Conservation (phyloP, 2,797 vertebrate species). For the Melanotaenia maccullochi region DNA sequence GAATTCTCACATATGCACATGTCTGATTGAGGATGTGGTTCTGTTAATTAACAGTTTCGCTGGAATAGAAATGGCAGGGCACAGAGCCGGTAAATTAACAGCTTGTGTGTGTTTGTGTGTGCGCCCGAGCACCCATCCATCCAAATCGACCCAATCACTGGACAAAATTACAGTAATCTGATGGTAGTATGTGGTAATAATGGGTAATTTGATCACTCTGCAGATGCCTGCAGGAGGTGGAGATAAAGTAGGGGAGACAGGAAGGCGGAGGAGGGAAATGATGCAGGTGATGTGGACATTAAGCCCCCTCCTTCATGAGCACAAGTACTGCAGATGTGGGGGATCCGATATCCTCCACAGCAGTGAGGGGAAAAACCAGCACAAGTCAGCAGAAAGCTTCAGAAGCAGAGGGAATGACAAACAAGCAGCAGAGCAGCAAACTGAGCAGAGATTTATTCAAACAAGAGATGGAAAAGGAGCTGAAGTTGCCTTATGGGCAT, state of each 20-base stretch:
- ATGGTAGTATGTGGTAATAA: slow-evolving; percentile 55
- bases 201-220: slow-evolving; percentile 64
- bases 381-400: slow-evolving; percentile 55
- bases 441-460: slow-evolving; percentile 6
- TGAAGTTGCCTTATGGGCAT: background rate
- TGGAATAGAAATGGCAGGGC: slow-evolving; percentile 9
- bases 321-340: slow-evolving; percentile 38
- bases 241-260: background rate
- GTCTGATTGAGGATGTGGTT: background rate
- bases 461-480: background rate
- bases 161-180: slow-evolving; percentile 70
- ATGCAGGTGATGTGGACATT: slow-evolving; percentile 55
- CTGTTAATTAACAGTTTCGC: slow-evolving; percentile 24
- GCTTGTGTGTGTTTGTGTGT: slow-evolving; percentile 12
- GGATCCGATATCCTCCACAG: slow-evolving; percentile 45
- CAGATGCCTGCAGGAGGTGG: slow-evolving; percentile 37
- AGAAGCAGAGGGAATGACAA: slow-evolving; percentile 21
- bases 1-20: background rate
- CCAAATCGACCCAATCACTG: slow-evolving; percentile 15
- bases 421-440: slow-evolving; percentile 26
- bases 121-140: slow-evolving; percentile 10
- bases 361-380: slow-evolving; percentile 36
- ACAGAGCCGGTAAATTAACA: background rate
- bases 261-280: background rate
- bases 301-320: slow-evolving; percentile 3